Base-by-base conservation (phyloP, 2,113 vertebrate species). In the Pangasianodon gigas region DNA sequence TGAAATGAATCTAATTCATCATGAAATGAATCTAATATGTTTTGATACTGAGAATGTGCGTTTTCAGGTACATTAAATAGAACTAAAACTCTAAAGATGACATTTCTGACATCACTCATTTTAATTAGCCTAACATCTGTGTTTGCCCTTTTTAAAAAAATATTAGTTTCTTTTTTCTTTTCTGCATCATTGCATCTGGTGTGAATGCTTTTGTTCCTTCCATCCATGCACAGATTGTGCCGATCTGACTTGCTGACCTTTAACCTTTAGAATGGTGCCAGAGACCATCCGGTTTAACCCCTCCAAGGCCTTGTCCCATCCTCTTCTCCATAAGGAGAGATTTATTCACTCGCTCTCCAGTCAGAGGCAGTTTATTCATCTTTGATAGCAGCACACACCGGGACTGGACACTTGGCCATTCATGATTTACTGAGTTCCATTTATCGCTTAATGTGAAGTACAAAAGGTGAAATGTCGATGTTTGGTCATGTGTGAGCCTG, bases 191-290 rank as follows among this genome's bases (percentile, higher is more conserved):
- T 84, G 87, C 84, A 26, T 65, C 85, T 52, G 69, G 58, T 32
- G 71, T 62, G 86, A 90, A 80, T 90, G 74, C 87, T 90, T 89
- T 89, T 89, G 85, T 90, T 60, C 19, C 26, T 87, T 88, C 37
- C 9, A 86, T 77, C 83, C 92, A 29, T 75, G 44, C 90, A 84
- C 92, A 93, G 91, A 93, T 94, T 92, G 92, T 90, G 91, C 46
- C 87, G 90, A 90, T 90, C 87, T 91, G 92, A 94, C 92, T 92
- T 56, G 18, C 51, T 89, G 92, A 92, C 90, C 93, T 93, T 92
- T 95, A 92, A 80, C 91, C 87, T 93, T 92, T 92, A 81, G 10
- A 75, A 88, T 88, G 75, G 41, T 92, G 41, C 84, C 10, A 11
- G 84, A 88, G 89, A n/a, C 91, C 71, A 51, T 91, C 26, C 48